These are phyloP conservation scores for Ailuropoda melanoleuca DNA, from an alignment of 2,113 vertebrate genomes.

Conservation along the genomic window DNA sequence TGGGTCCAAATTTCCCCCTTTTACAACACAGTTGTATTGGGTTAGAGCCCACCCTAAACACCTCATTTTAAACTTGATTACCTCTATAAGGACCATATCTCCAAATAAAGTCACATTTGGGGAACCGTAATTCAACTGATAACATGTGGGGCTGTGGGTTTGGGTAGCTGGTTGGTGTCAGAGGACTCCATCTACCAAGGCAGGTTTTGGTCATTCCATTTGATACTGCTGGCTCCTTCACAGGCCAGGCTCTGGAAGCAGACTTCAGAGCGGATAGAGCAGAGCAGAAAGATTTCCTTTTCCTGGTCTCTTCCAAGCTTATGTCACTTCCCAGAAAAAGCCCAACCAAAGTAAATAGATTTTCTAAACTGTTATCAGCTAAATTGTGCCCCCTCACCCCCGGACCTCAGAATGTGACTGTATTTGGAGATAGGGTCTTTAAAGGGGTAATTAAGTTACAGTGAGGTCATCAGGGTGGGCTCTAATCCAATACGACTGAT, in stretches of 20 bases:
- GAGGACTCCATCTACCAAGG: background rate
- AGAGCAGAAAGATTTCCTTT: background rate
- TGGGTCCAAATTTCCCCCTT: background rate
- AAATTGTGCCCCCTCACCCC: background rate
- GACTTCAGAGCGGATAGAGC: background rate
- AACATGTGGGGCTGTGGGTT: background rate
- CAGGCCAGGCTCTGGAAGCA: background rate
- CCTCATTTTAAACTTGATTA: background rate
- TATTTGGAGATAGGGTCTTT: background rate
- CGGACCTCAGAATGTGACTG: background rate
- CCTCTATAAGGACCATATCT: background rate
- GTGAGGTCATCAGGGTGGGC: background rate
- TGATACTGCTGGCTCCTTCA: accelerated
- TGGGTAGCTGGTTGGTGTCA: background rate
- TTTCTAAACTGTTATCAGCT: background rate
- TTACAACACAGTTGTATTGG: background rate
- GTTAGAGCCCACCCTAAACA: background rate
- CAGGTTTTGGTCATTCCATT: no score
- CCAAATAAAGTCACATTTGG: background rate
- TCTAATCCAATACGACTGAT: background rate
- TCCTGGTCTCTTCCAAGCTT: background rate
- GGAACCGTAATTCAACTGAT: background rate
- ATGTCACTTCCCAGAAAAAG: background rate
- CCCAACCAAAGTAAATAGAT: background rate
- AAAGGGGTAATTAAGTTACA: background rate